phyloP scores from a whole-genome alignment of 2,113 vertebrate species.

The Rhodinocichla rosea region DNA sequence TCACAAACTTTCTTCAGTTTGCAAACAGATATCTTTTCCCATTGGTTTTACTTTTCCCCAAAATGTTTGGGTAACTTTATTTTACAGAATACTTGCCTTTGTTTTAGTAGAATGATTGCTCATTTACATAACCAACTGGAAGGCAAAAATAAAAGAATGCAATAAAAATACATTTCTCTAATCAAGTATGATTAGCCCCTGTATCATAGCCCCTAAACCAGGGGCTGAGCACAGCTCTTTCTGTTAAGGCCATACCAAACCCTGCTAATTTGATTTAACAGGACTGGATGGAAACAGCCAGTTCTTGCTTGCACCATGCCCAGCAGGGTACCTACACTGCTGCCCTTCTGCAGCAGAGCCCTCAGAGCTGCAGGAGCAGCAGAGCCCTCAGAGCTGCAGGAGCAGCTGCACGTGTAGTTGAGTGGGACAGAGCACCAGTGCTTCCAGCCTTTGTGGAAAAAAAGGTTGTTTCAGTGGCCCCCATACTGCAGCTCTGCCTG shows the following conservation, averaged over 20 bases:
- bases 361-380: neutral
- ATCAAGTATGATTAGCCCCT: neutral
- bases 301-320: neutral
- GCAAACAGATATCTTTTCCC: neutral
- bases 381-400: neutral
- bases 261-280: neutral
- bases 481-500: neutral
- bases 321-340: accelerated
- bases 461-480: neutral
- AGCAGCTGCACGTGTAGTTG: accelerated
- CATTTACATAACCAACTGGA: neutral
- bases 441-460: neutral
- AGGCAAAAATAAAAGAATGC: neutral
- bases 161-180: neutral
- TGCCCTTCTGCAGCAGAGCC: neutral
- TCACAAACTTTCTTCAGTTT: neutral
- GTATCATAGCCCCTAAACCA: neutral
- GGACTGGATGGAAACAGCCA: neutral
- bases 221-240: neutral
- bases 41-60: neutral
- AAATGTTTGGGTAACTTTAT: neutral
- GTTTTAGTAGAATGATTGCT: neutral
- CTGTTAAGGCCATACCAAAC: neutral
- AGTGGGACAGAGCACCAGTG: neutral
- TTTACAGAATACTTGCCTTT: neutral